Evolutionary conservation across 1,140 invertebrate species (phyloP), one percentile per base, ranked within the genome.

Genomic region (Lerema accius): DNA sequence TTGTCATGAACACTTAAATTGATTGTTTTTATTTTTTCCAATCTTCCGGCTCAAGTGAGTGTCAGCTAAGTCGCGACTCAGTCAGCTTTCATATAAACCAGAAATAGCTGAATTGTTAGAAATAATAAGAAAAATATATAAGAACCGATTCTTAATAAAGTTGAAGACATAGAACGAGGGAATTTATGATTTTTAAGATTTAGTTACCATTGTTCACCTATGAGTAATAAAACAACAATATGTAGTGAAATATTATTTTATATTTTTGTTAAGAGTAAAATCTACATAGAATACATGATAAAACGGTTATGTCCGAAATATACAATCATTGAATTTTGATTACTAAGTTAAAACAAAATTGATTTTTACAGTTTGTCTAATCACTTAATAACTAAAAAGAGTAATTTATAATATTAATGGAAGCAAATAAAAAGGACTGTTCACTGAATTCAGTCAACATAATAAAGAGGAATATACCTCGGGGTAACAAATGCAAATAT

Each of bases 311-410:
- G 76, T 84, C 78, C 78, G 79, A 85, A 86, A 88, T 88, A 89
- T 89, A 86, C 81, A 86, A 71, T 82, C 72, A 84, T 80, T 81
- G 77, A 86, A 86, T 83, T 85, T 85, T 80, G 77, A 84, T 84
- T 80, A 61, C 43, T 37, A 66, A 69, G 59, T 65, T 80, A 80
- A 81, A 84, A 81, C 64, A 71, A 82, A 82, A 76, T 85, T 86
- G 82, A 87, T 87, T 89, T 77, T 68, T 68, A 74, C 63, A 55
- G 62, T 60, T 73, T 79, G 55, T 79, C 49, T 75, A 70, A 78
- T 83, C 61, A 75, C 75, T 74, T 84, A 85, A 60, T 65, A 69
- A 61, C 76, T 80, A 83, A 65, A n/a, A 69, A 45, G 17, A 63
- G 75, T 71, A 73, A 84, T 69, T 69, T 67, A 78, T 82, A 78